Evolutionary conservation across 2,797 vertebrate genomes (phyloP).

Genomic region (Poeciliopsis gracilis): DNA sequence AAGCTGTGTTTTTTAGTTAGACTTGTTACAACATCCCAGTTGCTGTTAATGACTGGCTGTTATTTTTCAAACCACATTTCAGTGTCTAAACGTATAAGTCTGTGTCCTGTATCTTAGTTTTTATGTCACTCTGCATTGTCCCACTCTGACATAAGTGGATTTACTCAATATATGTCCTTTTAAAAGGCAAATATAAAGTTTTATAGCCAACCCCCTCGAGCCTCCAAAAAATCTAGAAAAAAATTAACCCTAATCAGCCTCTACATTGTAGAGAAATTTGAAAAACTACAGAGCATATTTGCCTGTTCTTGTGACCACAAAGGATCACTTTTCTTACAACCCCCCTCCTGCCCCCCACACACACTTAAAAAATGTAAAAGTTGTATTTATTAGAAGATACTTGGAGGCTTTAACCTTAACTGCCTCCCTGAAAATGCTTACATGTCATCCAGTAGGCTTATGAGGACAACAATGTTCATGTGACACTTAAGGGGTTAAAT

Average conservation of each 20-base stretch:
- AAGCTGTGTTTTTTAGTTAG: not conserved
- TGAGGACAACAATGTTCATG: too few relatives aligned
- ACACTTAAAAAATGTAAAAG: not conserved
- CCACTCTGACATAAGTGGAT: not conserved
- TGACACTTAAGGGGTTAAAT: not conserved
- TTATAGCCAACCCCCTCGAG: not conserved
- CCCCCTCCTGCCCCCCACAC: too few relatives aligned
- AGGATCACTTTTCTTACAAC: not conserved
- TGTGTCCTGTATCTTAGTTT: not conserved
- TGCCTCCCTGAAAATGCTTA: too few relatives aligned
- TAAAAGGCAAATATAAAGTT: not conserved
- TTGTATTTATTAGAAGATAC: not conserved
- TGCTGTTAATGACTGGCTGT: not conserved
- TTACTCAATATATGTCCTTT: not conserved
- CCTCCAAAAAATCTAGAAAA: not conserved
- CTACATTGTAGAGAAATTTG: not conserved
- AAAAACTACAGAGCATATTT: not conserved
- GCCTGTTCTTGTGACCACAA: not conserved
- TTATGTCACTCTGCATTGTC: not conserved
- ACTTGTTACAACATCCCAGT: not conserved
- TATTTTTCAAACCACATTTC: not conserved
- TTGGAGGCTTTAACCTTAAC: not conserved
- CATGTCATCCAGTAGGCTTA: too few relatives aligned
- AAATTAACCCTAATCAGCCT: not conserved
- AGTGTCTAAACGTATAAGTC: not conserved